Conservation (phyloP, 1,140 invertebrate species). For the Drosophila melanogaster region Release_6_plus_ISO1_MT NC_004354.4:9890501-9891000, state of each 20-base stretch:
- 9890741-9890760: slow-evolving; percentile 13
- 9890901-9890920: too few relatives aligned
- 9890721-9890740: slow-evolving; percentile 6
- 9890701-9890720: slow-evolving; percentile 22
- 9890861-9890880: background rate
- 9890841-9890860: background rate
- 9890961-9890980: too few relatives aligned
- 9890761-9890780: background rate
- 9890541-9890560: too few relatives aligned
- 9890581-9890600: too few relatives aligned
- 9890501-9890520: background rate
- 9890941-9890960: background rate
- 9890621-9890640: background rate
- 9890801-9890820: slow-evolving; percentile 9
- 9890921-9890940: background rate
- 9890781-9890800: background rate
- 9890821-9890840: background rate
- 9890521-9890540: too few relatives aligned
- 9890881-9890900: background rate
- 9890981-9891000: too few relatives aligned
- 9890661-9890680: background rate
- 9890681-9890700: slow-evolving; percentile 12
- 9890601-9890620: background rate
- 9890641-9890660: slow-evolving; percentile 10
- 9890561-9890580: too few relatives aligned